Evolutionary conservation across 1,140 invertebrate species (phyloP), one percentile per base, ranked within the genome.

Genomic region (Drosophila athabasca): DNA sequence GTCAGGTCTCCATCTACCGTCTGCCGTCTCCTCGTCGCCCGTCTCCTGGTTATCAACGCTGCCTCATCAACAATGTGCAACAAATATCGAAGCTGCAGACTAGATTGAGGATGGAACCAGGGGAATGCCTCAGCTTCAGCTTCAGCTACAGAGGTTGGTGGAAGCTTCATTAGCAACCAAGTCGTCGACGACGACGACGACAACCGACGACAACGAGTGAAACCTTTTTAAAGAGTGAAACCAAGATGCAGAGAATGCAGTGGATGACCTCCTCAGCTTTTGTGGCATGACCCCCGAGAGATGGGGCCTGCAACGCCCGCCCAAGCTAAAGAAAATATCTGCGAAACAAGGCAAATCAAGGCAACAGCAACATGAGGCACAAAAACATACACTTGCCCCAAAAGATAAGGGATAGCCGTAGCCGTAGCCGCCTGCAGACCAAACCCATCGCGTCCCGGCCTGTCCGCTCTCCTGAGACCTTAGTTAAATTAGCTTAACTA

Each of bases 151-250:
- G 48, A 66, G 69, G 41, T 68, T 24, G 48, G 64, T 58, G 58
- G 68, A 69, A 59, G 68, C 70, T 73, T 75, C 71, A 75, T 75
- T 75, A 75, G 71, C 60, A 72, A 79, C 45, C 45, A 67, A 52
- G 45, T 41, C 50, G 24, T 45, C 54, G 55, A 52, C 61, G 73
- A 52, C 45, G 17, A n/a, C 62, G 43, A 55, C 54, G 55, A 61
- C 61, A 74, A 48, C 45, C 19, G n/a, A 26, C 43, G 62, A 62
- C 64, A 31, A 53, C 75, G 72, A 90, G 87, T 90, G 82, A 90
- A 90, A 90, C 87, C 87, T 90, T 88, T 73, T 90, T 90, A 90
- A 85, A 85, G 78, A 85, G 85, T 89, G 80, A 84, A 89, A 90
- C 81, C 50, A 59, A 71, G 72, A 74, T 65, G 62, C 35, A 39